phyloP scores from a whole-genome alignment of 2,113 vertebrate species.

The Phaetusa simplex region DNA sequence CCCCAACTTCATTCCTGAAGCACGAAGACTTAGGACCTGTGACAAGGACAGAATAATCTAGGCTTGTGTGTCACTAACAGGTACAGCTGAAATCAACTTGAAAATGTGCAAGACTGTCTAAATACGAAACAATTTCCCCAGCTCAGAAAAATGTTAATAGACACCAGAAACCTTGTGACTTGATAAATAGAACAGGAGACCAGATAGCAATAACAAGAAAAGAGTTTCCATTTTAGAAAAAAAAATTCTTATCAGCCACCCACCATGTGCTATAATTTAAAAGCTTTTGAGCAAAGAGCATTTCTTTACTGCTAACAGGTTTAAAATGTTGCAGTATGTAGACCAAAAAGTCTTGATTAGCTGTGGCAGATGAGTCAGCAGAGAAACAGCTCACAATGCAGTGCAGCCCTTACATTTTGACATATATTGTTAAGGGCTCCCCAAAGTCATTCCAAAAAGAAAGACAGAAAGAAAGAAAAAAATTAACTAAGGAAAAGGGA shows the following conservation, averaged over 20 bases:
- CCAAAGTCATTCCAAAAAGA: slow-evolving; percentile 10
- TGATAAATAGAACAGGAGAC: slow-evolving; percentile 35
- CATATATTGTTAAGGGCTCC: slow-evolving; percentile 17
- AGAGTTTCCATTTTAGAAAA: slow-evolving; percentile 10
- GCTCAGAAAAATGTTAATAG: neutral
- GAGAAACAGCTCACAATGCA: slow-evolving; percentile 8
- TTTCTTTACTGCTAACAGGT: slow-evolving; percentile 42
- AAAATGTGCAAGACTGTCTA: neutral
- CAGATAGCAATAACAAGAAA: slow-evolving; percentile 17
- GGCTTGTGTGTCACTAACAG: neutral
- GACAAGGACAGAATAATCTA: neutral
- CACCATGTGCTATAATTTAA: slow-evolving; percentile 56
- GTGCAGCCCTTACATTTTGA: slow-evolving; percentile 32
- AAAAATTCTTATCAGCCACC: slow-evolving; percentile 52
- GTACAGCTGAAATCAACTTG: neutral
- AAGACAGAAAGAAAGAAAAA: neutral
- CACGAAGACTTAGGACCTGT: neutral
- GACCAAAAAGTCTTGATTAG: slow-evolving; percentile 52
- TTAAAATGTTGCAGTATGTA: slow-evolving; percentile 32
- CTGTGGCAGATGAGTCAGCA: slow-evolving; percentile 40
- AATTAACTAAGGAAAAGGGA: neutral
- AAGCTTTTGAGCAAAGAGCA: slow-evolving; percentile 46
- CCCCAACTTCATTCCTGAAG: neutral
- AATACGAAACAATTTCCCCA: neutral
- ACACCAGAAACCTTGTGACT: neutral